Base-by-base conservation (phyloP, 1,140 invertebrate genomes). In the Drosophila pandora region DNA sequence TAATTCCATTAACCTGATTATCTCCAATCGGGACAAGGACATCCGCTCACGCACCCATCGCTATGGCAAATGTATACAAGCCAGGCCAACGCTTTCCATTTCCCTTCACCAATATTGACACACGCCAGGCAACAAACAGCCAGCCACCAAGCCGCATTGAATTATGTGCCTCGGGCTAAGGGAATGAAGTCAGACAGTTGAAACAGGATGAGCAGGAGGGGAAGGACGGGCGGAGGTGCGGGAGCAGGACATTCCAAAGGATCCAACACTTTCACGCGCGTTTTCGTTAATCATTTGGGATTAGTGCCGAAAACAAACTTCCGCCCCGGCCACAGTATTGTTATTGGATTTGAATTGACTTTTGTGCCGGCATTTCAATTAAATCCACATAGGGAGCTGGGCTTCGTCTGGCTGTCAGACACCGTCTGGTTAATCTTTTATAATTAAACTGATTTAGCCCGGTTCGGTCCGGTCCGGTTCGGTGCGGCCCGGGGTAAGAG, bases 281-380 rank as follows among this genome's bases (percentile, higher is more conserved):
- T 87, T 88, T 85, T 79, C 82, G 83, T 88, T 88, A 87, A 87
- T 87, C 83, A 83, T 87, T 75, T 49, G 76, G 84, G 79, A 88
- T 87, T 87, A 88, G 75, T 82, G 74, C 49, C 85, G 50, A 75
- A 75, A 87, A 87, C 85, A 81, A 83, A 87, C 83, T 88, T 84
- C 49, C 82, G 60, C 53, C 61, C 57, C 39, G 45, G 43, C 53
- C 6, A 52, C 43, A 62, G 60, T 64, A 77, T 85, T 87, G 82
- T 88, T 88, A 79, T 82, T 88, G 67, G 83, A 76, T 87, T 87
- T 65, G 83, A 81, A 87, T 87, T 71, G 82, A 82, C 74, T 83
- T 78, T 61, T 72, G 68, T 64, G 72, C 69, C 37, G 58, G 69
- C 79, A 85, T 88, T 87, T 88, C 79, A 88, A 87, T 87, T 87